Evolutionary conservation across 2,113 vertebrate genomes (phyloP).

Genomic region (Hemibagrus wyckioides): DNA sequence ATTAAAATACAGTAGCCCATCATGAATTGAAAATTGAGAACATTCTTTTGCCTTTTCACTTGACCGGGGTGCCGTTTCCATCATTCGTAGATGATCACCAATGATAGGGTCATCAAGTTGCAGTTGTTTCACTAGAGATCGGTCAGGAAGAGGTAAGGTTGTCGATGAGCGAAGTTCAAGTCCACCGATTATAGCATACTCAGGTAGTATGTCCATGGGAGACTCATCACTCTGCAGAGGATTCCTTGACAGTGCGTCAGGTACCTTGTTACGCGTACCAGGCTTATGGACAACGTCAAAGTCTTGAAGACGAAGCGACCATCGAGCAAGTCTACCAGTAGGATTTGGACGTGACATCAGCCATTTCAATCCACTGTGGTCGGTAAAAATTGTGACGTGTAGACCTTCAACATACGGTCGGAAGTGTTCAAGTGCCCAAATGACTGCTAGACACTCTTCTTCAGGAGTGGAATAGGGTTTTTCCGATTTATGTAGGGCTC

Average conservation of each 20-base stretch:
- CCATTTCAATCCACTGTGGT: constrained; percentile 32
- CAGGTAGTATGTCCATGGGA: neutral
- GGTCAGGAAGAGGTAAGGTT: neutral
- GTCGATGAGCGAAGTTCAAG: neutral
- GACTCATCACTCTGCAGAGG: neutral
- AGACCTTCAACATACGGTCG: constrained; percentile 19
- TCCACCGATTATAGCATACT: neutral
- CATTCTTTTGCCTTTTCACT: neutral
- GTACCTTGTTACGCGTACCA: neutral
- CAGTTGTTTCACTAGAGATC: neutral
- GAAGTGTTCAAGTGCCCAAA: constrained; percentile 32
- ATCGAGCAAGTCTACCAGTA: neutral
- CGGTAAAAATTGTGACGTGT: constrained; percentile 31
- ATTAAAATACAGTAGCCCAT: constrained; percentile 29
- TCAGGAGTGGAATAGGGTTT: neutral
- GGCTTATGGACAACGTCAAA: constrained; percentile 25
- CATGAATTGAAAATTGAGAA: neutral
- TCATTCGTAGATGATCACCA: neutral
- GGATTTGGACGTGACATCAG: constrained; percentile 17
- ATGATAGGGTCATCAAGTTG: constrained; percentile 10
- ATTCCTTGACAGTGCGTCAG: constrained; percentile 4
- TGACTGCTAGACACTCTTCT: neutral
- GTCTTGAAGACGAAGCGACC: constrained; percentile 23
- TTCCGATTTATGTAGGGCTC: neutral
- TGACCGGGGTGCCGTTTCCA: neutral